These are phyloP conservation scores for Tylochromis polylepis DNA, from an alignment of 2,113 vertebrate species.

Conservation along the genomic window DNA sequence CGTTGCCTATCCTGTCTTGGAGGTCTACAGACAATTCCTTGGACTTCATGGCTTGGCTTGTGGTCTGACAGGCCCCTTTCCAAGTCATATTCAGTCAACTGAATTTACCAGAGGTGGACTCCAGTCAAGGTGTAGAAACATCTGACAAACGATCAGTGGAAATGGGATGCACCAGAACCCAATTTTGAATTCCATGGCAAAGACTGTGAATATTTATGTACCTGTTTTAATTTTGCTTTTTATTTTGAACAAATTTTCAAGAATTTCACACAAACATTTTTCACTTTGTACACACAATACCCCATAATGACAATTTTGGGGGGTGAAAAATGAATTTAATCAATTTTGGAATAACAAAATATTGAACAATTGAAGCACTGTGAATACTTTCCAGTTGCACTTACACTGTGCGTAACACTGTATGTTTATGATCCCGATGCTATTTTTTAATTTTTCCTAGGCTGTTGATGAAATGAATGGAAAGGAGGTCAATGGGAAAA, in stretches of 20 bases:
- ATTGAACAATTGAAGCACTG: background rate
- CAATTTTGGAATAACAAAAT: background rate
- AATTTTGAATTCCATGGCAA: too few relatives aligned
- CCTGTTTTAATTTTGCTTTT: too few relatives aligned
- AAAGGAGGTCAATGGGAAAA: constrained; percentile 84
- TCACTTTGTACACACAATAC: too few relatives aligned
- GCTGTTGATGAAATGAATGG: constrained; percentile 92
- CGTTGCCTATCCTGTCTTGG: background rate
- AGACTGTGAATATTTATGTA: too few relatives aligned
- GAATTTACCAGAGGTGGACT: background rate
- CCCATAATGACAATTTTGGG: too few relatives aligned
- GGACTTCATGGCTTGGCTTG: background rate
- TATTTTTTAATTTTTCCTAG: constrained; percentile 56
- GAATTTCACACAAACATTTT: background rate
- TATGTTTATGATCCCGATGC: background rate
- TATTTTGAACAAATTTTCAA: background rate
- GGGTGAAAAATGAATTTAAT: background rate
- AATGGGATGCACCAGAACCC: too few relatives aligned
- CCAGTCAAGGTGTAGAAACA: background rate
- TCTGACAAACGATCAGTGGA: background rate
- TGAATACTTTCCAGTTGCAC: background rate
- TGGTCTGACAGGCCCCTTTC: background rate
- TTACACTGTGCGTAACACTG: background rate
- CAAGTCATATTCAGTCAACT: background rate
- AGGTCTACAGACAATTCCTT: background rate